A percentile compares a stretch with the other conserved stretches of the same genome.
phyloP scores from a whole-genome alignment of 2,113 vertebrate genomes.

The Thamnaconus septentrionalis region DNA sequence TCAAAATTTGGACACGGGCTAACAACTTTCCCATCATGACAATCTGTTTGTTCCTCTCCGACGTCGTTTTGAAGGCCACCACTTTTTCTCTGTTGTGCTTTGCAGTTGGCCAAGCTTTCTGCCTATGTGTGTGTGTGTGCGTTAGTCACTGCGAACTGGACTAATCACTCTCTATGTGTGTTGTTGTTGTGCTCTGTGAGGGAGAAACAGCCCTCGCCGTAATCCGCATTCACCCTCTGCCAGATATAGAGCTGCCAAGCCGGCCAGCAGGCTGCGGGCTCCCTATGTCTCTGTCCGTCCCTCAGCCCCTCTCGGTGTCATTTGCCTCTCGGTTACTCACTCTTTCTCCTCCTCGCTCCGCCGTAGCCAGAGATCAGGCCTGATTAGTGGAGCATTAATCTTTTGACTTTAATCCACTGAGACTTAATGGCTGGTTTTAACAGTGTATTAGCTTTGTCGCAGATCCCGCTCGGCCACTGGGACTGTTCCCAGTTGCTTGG shows the following conservation, averaged over 20 bases:
- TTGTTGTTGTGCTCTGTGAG: slow-evolving; percentile 32
- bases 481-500: not conserved
- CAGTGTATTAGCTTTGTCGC: slow-evolving; percentile 35
- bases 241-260: slow-evolving; percentile 50
- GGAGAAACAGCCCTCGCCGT: slow-evolving; percentile 22
- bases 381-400: slow-evolving; percentile 44
- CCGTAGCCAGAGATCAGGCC: slow-evolving; percentile 24
- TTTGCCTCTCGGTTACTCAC: slow-evolving; percentile 9
- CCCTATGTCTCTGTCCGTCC: slow-evolving; percentile 1
- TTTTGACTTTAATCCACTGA: slow-evolving; percentile 32
- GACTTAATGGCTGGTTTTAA: slow-evolving; percentile 36
- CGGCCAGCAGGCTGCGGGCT: not conserved
- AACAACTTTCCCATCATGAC: not conserved
- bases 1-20: slow-evolving; percentile 5
- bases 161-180: slow-evolving; percentile 30
- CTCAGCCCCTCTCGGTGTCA: slow-evolving; percentile 11
- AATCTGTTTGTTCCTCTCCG: too few relatives aligned
- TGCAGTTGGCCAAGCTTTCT: too few relatives aligned
- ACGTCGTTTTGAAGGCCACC: too few relatives aligned
- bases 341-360: slow-evolving; percentile 6
- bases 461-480: not conserved
- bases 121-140: slow-evolving; percentile 5
- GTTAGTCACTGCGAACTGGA: slow-evolving; percentile 10
- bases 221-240: slow-evolving; percentile 46
- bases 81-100: too few relatives aligned